These are phyloP conservation scores for Asobara japonica DNA, from an alignment of 1,140 invertebrate genomes.

Conservation along the genomic window DNA sequence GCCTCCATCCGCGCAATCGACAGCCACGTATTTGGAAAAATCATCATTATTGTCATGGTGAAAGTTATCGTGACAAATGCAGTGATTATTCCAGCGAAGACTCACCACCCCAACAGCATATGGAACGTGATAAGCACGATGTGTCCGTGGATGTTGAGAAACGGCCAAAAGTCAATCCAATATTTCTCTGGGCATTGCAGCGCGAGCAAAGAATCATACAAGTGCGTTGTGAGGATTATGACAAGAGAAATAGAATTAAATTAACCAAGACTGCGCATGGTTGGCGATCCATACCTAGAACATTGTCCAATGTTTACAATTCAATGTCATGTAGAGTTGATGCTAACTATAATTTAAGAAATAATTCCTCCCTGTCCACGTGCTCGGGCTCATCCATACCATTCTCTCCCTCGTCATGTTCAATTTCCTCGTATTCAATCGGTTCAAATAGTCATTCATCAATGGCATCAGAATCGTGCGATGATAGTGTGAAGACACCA, in stretches of 20 bases:
- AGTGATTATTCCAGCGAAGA: constrained; percentile 30
- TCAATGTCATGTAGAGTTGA: constrained; percentile 38
- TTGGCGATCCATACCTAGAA: constrained; percentile 83
- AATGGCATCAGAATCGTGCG: background rate
- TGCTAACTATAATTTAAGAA: constrained; percentile 28
- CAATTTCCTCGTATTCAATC: background rate
- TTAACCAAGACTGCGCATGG: constrained; percentile 81
- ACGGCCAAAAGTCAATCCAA: constrained; percentile 76
- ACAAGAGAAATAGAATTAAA: constrained; percentile 82
- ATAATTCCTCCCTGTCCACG: background rate
- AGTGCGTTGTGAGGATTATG: constrained; percentile 86
- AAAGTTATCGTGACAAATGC: background rate
- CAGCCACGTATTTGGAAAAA: constrained; percentile 3
- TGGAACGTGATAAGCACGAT: background rate
- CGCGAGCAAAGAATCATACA: constrained; percentile 80
- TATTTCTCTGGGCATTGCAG: constrained; percentile 84
- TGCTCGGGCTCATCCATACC: constrained; percentile 36
- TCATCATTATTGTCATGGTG: constrained; percentile 2
- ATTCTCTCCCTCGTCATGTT: constrained; percentile 26
- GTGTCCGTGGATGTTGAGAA: constrained; percentile 44
- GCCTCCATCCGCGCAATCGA: constrained; percentile 18
- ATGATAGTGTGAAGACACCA: background rate
- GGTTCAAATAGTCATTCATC: background rate
- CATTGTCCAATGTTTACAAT: constrained; percentile 70
- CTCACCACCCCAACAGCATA: background rate